Base-by-base conservation (phyloP, 2,888 invertebrate species). In the Nebria salina region DNA sequence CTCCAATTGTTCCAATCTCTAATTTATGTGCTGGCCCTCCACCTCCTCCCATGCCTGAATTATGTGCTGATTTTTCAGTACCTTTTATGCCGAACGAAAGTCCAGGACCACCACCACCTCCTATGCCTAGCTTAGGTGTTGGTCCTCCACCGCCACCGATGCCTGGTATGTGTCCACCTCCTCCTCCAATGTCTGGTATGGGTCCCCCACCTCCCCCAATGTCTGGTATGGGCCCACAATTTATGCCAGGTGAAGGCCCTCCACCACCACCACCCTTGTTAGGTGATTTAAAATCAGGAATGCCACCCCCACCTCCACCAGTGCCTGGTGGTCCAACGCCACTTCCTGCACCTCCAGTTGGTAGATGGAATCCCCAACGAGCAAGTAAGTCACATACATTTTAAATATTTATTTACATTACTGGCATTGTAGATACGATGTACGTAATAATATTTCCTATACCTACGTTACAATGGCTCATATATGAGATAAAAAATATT, bases 321-420 rank as follows among this genome's bases (percentile, higher is more conserved):
- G 83, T 85, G 73, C 84, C 86, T 76, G 85, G 85, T 81, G 88
- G 85, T 9, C 93, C 95, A 6, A 89, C 92, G 9, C 95, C 96
- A 65, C 92, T 96, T 78, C 95, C 96, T 15, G 92, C 95, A 72
- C 96, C 96, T n/a, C 96, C 96, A 11, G 91, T 91, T 26, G 95
- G 96, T 77, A 95, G 95, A 65, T 97, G 96, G 96, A 94, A 92
- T 87, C 92, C 92, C 83, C 93, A 94, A 88, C 92, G 93, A 92
- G 92, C 94, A 85, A 91, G 94, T 95, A 89, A 91, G 92, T 91
- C 83, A 64, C 79, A 34, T 75, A 74, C 72, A 74, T 82, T 66
- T 54, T 7, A 54, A 54, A 54, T 54, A 2, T 54, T 34, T 34
- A 34, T 34, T 34, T 34, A 20, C 1, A 20, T 20, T 20, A 20